Conservation (phyloP, 2,113 vertebrate genomes). For the Lamprologus ornatipinnis region DNA sequence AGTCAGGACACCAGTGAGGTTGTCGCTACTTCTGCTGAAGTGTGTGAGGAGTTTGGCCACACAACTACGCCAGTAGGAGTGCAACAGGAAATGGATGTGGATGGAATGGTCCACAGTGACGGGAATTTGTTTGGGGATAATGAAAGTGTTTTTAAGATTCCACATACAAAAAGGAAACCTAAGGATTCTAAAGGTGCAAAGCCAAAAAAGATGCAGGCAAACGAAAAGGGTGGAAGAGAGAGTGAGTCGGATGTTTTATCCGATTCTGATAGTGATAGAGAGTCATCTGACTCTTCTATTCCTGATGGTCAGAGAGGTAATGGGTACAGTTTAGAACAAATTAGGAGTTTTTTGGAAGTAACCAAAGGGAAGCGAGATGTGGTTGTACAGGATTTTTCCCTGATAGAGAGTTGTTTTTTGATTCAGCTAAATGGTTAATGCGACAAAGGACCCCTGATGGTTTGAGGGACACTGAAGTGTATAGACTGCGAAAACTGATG, state of each 20-base stretch:
- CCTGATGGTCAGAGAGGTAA: background rate
- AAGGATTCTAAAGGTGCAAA: accelerated
- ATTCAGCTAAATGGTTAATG: accelerated
- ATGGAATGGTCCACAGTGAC: background rate
- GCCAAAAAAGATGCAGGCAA: background rate
- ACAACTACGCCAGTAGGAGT: background rate
- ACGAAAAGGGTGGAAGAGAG: accelerated
- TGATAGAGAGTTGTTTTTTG: background rate
- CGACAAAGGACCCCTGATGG: background rate
- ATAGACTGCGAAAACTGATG: background rate
- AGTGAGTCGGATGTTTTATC: accelerated
- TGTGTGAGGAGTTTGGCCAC: background rate
- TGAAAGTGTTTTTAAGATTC: background rate
- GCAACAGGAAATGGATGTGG: background rate
- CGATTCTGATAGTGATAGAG: accelerated
- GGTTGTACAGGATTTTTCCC: background rate
- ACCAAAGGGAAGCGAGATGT: background rate
- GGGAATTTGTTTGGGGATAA: accelerated
- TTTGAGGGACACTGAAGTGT: background rate
- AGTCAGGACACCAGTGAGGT: background rate
- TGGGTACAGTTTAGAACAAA: background rate
- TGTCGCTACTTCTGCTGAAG: accelerated
- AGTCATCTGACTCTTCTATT: background rate
- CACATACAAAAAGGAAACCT: background rate
- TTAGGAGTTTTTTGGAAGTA: background rate